A percentile compares a stretch with the other conserved stretches of the same genome.
These are phyloP conservation scores for Triplophysa rosa DNA, from an alignment of 2,113 vertebrate genomes.

Conservation along the genomic window DNA sequence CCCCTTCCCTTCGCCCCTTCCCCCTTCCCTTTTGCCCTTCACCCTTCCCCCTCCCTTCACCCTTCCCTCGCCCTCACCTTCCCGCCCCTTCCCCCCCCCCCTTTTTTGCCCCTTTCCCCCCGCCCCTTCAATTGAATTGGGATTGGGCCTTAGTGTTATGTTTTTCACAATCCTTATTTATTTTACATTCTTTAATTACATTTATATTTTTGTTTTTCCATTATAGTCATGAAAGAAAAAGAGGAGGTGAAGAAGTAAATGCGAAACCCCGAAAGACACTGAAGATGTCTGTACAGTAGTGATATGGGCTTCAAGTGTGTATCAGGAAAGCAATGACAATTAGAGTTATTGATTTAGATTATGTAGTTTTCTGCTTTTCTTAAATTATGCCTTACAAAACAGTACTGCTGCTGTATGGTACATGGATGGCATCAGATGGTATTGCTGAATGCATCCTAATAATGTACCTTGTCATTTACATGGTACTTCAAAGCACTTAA, in stretches of 20 bases:
- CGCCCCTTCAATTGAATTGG: too few species aligned
- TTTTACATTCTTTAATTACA: slow-evolving; percentile 37
- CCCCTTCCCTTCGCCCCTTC: too few species aligned
- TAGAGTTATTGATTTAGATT: slow-evolving; percentile 51
- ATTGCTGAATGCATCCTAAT: background rate
- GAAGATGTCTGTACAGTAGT: slow-evolving; percentile 53
- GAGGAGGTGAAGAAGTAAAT: slow-evolving; percentile 67
- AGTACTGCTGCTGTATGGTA: background rate
- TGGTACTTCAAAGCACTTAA: background rate
- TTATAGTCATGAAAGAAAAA: slow-evolving; percentile 68
- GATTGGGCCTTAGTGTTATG: too few species aligned
- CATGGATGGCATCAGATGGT: too few species aligned
- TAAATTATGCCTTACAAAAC: background rate
- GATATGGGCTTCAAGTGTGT: slow-evolving; percentile 59
- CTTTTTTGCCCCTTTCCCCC: too few species aligned
- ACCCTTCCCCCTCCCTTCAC: too few species aligned
- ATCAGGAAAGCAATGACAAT: slow-evolving; percentile 62
- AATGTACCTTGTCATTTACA: background rate
- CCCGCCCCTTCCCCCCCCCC: too few species aligned
- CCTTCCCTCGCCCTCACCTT: too few species aligned
- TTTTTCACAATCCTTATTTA: background rate
- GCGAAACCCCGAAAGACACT: slow-evolving; percentile 56
- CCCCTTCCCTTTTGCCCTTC: too few species aligned
- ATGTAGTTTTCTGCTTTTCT: background rate
- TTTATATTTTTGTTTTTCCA: background rate